phyloP scores from a whole-genome alignment of 2,797 vertebrate species.

The Catharus ustulatus region DNA sequence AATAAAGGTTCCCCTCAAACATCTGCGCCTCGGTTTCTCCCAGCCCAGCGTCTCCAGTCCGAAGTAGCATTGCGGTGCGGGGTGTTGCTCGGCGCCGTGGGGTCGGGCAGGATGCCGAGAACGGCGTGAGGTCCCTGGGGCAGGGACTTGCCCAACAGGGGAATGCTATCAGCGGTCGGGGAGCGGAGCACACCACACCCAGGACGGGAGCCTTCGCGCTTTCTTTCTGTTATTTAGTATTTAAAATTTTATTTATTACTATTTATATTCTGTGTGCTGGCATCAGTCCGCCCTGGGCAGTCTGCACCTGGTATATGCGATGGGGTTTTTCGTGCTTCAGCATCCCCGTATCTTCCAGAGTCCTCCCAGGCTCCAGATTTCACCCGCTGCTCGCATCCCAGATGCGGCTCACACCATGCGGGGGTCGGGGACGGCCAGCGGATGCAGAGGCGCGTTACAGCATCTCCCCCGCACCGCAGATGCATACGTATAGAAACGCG shows the following conservation, averaged over 20 bases:
- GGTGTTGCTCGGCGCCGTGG: not conserved
- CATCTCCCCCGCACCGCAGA: not conserved
- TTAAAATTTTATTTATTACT: not conserved
- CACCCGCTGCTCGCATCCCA: not conserved
- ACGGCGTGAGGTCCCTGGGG: not conserved
- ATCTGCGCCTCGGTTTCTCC: not conserved
- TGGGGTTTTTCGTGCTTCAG: not conserved
- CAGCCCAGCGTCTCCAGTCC: not conserved
- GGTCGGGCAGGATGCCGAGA: not conserved
- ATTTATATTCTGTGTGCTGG: not conserved
- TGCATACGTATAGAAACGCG: fast-evolving
- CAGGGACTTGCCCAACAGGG: not conserved
- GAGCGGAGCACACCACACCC: not conserved
- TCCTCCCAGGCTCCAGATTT: not conserved
- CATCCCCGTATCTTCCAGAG: not conserved
- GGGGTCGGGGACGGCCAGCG: not conserved
- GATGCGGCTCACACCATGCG: not conserved
- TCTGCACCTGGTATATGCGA: not conserved
- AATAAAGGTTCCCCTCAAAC: not conserved
- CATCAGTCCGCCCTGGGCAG: not conserved
- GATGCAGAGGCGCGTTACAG: not conserved
- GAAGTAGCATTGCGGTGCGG: not conserved
- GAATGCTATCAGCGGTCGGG: too few relatives aligned
- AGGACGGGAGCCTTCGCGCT: not conserved
- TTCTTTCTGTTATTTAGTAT: not conserved